Conservation (phyloP, 2,888 invertebrate genomes). For the Petrolisthes cinctipes region DNA sequence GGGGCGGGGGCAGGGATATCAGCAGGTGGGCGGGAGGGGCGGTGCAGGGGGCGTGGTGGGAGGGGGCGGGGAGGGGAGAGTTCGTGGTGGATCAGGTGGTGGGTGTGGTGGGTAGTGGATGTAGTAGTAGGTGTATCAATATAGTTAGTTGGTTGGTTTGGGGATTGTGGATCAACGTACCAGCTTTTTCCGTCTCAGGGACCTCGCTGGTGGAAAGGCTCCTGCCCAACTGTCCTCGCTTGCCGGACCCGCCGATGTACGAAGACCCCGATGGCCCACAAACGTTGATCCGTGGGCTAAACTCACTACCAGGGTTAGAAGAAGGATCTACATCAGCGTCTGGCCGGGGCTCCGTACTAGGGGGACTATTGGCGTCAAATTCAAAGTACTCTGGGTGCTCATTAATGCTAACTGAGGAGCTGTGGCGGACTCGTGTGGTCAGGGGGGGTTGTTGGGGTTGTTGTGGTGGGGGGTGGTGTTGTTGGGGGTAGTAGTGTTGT, state of each 20-base stretch:
- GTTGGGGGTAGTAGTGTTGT: too few species aligned
- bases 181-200: constrained; percentile 65
- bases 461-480: too few species aligned
- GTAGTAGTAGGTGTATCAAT: constrained; percentile 39
- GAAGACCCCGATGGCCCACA: constrained; percentile 59
- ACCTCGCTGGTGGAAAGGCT: constrained; percentile 65
- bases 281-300: constrained; percentile 65
- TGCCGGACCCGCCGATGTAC: constrained; percentile 60
- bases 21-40: not conserved
- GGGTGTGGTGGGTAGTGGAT: constrained; percentile 34
- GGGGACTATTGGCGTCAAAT: constrained; percentile 66
- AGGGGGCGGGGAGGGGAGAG: constrained; percentile 6
- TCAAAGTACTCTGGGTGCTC: constrained; percentile 66
- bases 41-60: not conserved
- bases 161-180: constrained; percentile 62
- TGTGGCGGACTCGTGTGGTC: constrained; percentile 64
- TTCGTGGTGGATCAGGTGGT: constrained; percentile 6
- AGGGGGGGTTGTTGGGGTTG: too few species aligned
- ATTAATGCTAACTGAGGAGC: constrained; percentile 66
- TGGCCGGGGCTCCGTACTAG: constrained; percentile 65
- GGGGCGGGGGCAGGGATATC: not conserved
- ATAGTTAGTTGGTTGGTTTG: too few species aligned
- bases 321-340: constrained; percentile 66
- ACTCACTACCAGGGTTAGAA: constrained; percentile 66
- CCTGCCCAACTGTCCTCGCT: constrained; percentile 65